Percentiles rank a stretch among this genome's conserved stretches.
Conservation (phyloP, 2,888 invertebrate species). For the Bugula neritina region DNA sequence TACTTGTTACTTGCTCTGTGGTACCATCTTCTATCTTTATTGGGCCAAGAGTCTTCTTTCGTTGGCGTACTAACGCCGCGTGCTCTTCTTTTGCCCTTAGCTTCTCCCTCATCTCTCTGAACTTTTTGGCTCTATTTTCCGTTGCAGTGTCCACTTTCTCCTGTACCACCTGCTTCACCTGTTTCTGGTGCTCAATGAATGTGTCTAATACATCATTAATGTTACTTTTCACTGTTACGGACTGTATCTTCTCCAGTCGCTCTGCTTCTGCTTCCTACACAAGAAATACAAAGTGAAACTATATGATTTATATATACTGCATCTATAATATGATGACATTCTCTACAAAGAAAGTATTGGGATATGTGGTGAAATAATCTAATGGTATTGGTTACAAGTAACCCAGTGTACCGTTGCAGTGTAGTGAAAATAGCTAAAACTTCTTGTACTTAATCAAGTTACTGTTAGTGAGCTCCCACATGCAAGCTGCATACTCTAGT, state of each 20-base stretch:
- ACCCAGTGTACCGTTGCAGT: not conserved
- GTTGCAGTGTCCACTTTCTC: constrained; percentile 40
- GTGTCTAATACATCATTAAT: constrained; percentile 38
- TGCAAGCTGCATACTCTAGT: too few relatives aligned
- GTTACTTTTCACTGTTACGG: constrained; percentile 38
- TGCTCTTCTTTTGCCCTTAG: constrained; percentile 38
- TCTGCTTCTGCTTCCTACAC: constrained; percentile 41
- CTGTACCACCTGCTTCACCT: constrained; percentile 36
- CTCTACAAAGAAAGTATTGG: too few relatives aligned
- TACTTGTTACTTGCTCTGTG: not conserved
- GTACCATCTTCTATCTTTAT: not conserved
- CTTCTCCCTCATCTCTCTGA: constrained; percentile 40
- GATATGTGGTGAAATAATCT: too few relatives aligned
- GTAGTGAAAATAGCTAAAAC: not conserved
- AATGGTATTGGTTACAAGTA: not conserved
- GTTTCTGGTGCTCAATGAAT: constrained; percentile 38
- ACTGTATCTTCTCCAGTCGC: constrained; percentile 41
- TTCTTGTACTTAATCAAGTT: too few relatives aligned
- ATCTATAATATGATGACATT: too few relatives aligned
- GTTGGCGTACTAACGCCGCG: constrained; percentile 39
- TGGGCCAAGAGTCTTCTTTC: constrained; percentile 34
- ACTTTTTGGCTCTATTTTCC: constrained; percentile 40
- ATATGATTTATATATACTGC: too few relatives aligned
- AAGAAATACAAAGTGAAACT: not conserved
- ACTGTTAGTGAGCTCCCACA: too few relatives aligned